Conservation (phyloP, 2,113 vertebrate species). For the Limanda limanda region DNA sequence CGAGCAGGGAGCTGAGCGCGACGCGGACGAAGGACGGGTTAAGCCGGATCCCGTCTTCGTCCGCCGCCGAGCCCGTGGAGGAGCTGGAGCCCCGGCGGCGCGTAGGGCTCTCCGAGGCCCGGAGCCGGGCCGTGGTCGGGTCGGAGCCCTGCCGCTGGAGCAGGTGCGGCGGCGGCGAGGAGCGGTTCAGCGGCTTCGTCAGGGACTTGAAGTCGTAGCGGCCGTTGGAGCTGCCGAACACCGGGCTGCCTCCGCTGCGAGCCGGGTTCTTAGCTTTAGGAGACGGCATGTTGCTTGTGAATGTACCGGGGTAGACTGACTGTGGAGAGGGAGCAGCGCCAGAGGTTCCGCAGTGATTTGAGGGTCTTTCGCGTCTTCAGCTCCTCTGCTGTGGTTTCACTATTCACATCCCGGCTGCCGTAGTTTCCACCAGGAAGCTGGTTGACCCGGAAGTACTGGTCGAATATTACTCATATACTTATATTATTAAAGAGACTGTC, state of each 20-base stretch:
- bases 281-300: conserved; percentile 77
- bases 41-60: conserved; percentile 92
- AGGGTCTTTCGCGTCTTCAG: conserved; percentile 18
- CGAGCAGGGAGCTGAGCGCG: conserved; percentile 93
- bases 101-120: conserved; percentile 88
- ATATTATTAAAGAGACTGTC: neutral
- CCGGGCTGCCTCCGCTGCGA: conserved; percentile 76
- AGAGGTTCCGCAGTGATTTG: neutral
- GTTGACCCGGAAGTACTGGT: neutral
- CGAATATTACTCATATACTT: neutral
- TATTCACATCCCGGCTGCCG: conserved; percentile 56
- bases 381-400: conserved; percentile 52
- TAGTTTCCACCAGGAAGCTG: neutral
- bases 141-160: conserved; percentile 83
- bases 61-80: conserved; percentile 79
- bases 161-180: conserved; percentile 67
- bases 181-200: conserved; percentile 78
- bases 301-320: neutral
- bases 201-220: conserved; percentile 89
- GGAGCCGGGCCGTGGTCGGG: conserved; percentile 80
- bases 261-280: conserved; percentile 79
- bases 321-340: neutral
- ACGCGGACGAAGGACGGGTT: conserved; percentile 93
- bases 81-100: conserved; percentile 88
- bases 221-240: conserved; percentile 66